Evolutionary conservation across 2,113 vertebrate species (phyloP), one percentile per base, ranked within the genome.

Genomic region (Calcarius ornatus): DNA sequence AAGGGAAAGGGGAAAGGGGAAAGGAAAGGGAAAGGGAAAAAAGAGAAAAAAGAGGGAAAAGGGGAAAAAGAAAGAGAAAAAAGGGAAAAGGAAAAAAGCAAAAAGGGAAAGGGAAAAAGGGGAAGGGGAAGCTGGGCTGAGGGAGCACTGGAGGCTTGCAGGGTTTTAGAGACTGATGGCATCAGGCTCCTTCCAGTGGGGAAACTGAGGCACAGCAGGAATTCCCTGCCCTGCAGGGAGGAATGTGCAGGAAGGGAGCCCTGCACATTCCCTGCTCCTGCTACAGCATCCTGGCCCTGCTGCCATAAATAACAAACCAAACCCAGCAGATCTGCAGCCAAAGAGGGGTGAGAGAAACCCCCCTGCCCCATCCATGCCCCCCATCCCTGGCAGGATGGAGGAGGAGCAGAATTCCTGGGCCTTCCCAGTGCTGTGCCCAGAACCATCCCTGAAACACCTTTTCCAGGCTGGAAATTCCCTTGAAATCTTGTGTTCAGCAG

Each of bases 131-230:
- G 8, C 22, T 63, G 24, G 15, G 19, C 8, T 4, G 2, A 23
- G 33, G 27, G 24, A 81, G 12, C 5, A 0, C 33, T 4, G 4
- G 30, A 73, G n/a, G 3, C 60, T 81, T 54, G 38, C 25, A 56
- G 40, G 27, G 9, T 23, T 54, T 64, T 37, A 30, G 35, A 51
- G 15, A 48, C 3, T 0, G 0, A 35, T 31, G 14, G 27, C 21
- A 60, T 59, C 35, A 24, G 47, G 23, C 7, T 6, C 6, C 31
- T 61, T 65, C 38, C 12, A 16, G 60, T 5, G 27, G 80, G 35
- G 64, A 93, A 73, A 84, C 64, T 48, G 89, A 94, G 73, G 86
- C 82, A 57, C 3, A 1, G n/a, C 13, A 51, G 68, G 40, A 37
- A 16, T 19, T 38, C 21, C 40, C 25, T 38, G 76, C 27, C 71